These are phyloP conservation scores for Sphaerodactylus townsendi DNA, from an alignment of 2,113 vertebrate genomes.

Conservation along the genomic window DNA sequence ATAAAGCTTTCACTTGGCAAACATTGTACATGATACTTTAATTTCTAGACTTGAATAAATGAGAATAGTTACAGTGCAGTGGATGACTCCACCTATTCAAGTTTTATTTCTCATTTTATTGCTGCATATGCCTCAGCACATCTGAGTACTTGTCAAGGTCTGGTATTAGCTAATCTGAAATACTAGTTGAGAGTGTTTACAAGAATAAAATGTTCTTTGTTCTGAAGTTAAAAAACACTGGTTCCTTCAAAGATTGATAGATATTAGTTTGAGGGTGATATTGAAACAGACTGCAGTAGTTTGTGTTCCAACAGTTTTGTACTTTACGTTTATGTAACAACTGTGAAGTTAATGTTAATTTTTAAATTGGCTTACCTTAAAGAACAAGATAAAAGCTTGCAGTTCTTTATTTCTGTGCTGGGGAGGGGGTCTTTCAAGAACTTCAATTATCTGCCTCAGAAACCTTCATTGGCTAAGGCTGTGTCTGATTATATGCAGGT, in stretches of 20 bases:
- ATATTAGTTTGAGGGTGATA: background rate
- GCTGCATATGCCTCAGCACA: constrained; percentile 1
- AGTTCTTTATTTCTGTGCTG: background rate
- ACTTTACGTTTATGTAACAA: background rate
- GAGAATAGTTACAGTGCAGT: constrained; percentile 40
- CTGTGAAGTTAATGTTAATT: background rate
- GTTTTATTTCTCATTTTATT: constrained; percentile 35
- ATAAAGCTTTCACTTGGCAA: constrained; percentile 14
- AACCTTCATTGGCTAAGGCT: too few relatives aligned
- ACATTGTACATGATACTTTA: constrained; percentile 51
- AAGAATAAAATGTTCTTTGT: background rate
- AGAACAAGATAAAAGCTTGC: background rate
- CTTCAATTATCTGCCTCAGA: too few relatives aligned
- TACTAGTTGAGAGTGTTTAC: background rate
- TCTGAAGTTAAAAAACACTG: background rate
- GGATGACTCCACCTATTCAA: constrained; percentile 38
- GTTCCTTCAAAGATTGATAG: rapidly evolving
- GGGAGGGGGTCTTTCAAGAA: too few relatives aligned
- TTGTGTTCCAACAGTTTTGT: background rate
- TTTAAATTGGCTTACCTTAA: background rate
- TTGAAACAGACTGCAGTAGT: background rate
- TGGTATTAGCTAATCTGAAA: background rate
- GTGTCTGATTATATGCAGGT: too few relatives aligned
- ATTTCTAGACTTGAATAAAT: constrained; percentile 57
- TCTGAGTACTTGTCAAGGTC: constrained; percentile 8